Base-by-base conservation (phyloP, 2,888 invertebrate genomes). In the Aphidoletes aphidimyza region DNA sequence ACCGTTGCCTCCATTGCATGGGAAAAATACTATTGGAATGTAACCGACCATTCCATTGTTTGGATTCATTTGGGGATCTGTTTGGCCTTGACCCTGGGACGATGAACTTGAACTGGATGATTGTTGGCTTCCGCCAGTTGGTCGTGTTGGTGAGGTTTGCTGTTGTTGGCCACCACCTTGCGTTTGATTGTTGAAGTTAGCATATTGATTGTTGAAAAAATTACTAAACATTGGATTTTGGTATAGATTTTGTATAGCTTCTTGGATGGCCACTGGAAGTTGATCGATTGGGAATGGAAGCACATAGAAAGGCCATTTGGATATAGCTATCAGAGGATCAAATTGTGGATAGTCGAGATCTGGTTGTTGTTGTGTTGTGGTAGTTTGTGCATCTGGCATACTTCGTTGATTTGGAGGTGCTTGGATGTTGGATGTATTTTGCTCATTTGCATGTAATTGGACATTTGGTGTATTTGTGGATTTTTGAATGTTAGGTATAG, bases 11-110 rank as follows among this genome's bases (percentile, higher is more conserved):
- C 69, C 69, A 17, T 30, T 30, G 34, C 69, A 69, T 30, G 69
- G 69, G 30, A 69, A 69, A n/a, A 69, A 69, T 17, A 69, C 69
- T 3, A 69, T 69, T 30, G 69, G 69, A 69, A 69, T 69, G 30
- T 30, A 69, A 19, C 69, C 69, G 14, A 69, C 30, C 69, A 69
- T 69, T 69, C 69, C 69, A 17, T 69, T 69, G 14, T 69, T 69
- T 30, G 69, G 69, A 69, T 69, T 69, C 14, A 9, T 8, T 69
- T 69, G 69, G 0, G 26, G 69, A 30, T 69, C 69, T 30, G 69
- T 69, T 69, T 69, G 69, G 14, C 69, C 14, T n/a, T 69, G 69
- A 1, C 0, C 2, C 30, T 54, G 54, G 26, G 42, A 42, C 14
- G 42, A 6, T 42, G 42, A 9, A 14, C n/a, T n/a, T n/a, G n/a